Base-by-base conservation (phyloP, 2,888 invertebrate species). In the Dryobota labecula region DNA sequence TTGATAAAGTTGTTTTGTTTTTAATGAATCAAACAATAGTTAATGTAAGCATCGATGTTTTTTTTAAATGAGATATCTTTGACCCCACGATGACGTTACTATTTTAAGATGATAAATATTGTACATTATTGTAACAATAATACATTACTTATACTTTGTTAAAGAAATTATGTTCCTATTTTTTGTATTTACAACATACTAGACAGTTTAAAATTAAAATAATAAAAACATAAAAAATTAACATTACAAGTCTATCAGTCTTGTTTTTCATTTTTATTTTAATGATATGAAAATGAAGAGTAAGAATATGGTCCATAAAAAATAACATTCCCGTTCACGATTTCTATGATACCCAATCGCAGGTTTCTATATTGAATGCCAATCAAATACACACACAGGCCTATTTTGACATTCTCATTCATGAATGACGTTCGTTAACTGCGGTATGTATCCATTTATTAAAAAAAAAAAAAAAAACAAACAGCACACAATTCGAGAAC, bases 1-100 rank as follows among this genome's bases (percentile, higher is more conserved):
- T 41, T 43, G 74, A 74, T 74, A 57, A 76, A 18, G 13, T 27
- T 69, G 27, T 49, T 73, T 51, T 64, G 56, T 61, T 65, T 65
- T 72, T 27, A 24, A 45, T 24, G 45, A 64, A 45, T 11, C 9
- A 36, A 45, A 51, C 18, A 51, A 11, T 45, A 20, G 5, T 72
- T 47, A 30, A 49, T n/a, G 49, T 56, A 49, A 68, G 56, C 33
- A 76, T 75, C 18, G 33, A 41, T 75, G 68, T 49, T 74, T 54
- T 71, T 62, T 38, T 2, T n/a, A n/a, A 15, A 0, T 51, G 0
- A 54, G 54, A 60, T 36, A 41, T 45, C n/a, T 33, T n/a, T 27
- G 30, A 70, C 43, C 49, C 2, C 57, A 58, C n/a, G 11, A 71
- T 77, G 54, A 54, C 49, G 24, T 15, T 54, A 27, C 9, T 49